phyloP scores from a whole-genome alignment of 2,888 invertebrate genomes.

The Oligia fasciuncula region DNA sequence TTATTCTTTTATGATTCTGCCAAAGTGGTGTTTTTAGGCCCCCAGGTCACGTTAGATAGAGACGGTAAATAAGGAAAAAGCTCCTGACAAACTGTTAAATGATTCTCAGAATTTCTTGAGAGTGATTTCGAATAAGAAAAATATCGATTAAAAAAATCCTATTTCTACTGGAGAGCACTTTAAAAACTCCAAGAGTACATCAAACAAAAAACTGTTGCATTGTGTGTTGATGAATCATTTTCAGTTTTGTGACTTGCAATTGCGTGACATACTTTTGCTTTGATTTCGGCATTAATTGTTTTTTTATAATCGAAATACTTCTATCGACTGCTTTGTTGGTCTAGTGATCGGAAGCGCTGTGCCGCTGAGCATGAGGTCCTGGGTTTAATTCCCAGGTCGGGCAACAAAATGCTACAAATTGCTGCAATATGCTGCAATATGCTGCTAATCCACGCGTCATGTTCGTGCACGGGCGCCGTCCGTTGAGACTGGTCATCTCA shows the following conservation, averaged over 20 bases:
- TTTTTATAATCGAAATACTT: conserved; percentile 13
- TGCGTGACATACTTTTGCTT: neutral
- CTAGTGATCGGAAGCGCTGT: neutral
- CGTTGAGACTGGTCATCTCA: too few species aligned
- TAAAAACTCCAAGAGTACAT: neutral
- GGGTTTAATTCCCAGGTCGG: neutral
- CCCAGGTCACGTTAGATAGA: neutral
- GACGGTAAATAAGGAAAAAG: conserved; percentile 20
- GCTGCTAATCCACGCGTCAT: too few species aligned
- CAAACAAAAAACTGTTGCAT: conserved; percentile 22
- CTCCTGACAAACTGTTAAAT: neutral
- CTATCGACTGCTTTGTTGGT: neutral
- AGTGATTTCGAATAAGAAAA: neutral
- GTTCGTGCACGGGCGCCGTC: too few species aligned
- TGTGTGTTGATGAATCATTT: conserved; percentile 15
- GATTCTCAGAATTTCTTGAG: conserved; percentile 26
- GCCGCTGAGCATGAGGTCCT: neutral
- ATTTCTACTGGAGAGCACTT: conserved; percentile 2
- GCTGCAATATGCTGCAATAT: too few species aligned
- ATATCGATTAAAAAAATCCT: neutral
- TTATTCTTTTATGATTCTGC: too few species aligned
- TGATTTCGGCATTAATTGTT: neutral
- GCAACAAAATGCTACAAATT: too few species aligned
- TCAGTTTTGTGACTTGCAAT: conserved; percentile 18
- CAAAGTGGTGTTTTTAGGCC: too few species aligned